Conservation (phyloP, 2,797 vertebrate species). For the Acanthurus leucopareius region DNA sequence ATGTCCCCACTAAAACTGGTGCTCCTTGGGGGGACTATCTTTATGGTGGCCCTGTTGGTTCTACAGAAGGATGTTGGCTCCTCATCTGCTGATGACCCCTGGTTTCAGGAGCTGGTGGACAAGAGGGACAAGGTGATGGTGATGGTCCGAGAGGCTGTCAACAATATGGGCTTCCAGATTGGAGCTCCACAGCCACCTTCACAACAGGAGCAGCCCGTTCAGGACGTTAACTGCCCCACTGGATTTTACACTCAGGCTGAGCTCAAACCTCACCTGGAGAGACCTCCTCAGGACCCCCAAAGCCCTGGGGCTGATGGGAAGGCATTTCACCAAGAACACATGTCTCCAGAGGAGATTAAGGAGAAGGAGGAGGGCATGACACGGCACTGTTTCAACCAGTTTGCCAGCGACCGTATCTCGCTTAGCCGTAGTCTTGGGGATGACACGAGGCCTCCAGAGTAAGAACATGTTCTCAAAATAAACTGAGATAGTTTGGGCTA, state of each 20-base stretch:
- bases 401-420: conserved; percentile 95
- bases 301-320: conserved; percentile 88
- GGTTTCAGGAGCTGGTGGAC: conserved; percentile 90
- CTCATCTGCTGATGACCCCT: conserved; percentile 84
- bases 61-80: conserved; percentile 87
- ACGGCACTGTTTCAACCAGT: conserved; percentile 98
- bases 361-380: conserved; percentile 92
- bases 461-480: conserved; percentile 74
- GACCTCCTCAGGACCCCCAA: conserved; percentile 88
- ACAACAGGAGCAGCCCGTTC: conserved; percentile 50
- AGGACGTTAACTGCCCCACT: conserved; percentile 82
- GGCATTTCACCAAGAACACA: conserved; percentile 85
- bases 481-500: neutral
- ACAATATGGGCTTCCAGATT: conserved; percentile 95
- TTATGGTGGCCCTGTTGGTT: conserved; percentile 90
- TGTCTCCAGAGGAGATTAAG: conserved; percentile 87
- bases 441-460: conserved; percentile 94
- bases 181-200: conserved; percentile 83
- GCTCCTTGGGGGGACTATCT: conserved; percentile 85
- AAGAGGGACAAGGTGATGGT: conserved; percentile 89
- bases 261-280: conserved; percentile 89
- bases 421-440: conserved; percentile 93
- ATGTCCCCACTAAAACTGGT: conserved; percentile 88
- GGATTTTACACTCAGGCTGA: conserved; percentile 90
- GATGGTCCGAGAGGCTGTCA: conserved; percentile 90